Conservation (phyloP, 1,140 invertebrate species). For the Brachionus sp. region DNA sequence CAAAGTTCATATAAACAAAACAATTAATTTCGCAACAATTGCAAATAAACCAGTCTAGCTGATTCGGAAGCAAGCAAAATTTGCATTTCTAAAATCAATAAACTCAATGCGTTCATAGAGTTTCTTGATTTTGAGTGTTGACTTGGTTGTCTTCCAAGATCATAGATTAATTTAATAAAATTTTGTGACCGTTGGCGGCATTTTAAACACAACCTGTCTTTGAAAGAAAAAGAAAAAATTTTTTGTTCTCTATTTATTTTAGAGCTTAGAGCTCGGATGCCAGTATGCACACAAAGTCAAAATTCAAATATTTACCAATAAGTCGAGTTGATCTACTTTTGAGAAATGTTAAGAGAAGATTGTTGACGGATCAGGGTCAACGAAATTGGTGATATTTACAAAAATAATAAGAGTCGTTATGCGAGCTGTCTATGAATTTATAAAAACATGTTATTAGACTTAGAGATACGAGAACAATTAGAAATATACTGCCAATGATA, state of each 20-base stretch:
- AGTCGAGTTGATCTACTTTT: background rate
- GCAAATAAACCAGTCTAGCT: background rate
- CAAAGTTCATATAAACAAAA: background rate
- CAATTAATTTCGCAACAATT: background rate
- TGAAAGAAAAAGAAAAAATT: background rate
- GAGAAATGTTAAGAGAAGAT: background rate
- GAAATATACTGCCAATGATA: background rate
- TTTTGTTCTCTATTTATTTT: background rate
- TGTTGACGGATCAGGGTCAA: slow-evolving; percentile 4
- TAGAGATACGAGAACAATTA: background rate
- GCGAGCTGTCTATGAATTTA: slow-evolving; percentile 17
- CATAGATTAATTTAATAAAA: background rate
- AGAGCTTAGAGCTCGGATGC: background rate
- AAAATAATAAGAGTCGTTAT: slow-evolving; percentile 24
- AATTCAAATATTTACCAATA: background rate
- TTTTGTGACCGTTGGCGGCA: background rate
- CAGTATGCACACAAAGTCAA: background rate
- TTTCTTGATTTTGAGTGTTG: background rate
- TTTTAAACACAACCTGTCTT: background rate
- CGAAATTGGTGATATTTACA: slow-evolving; percentile 26
- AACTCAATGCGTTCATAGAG: background rate
- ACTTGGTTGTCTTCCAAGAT: background rate
- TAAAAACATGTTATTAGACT: slow-evolving; percentile 24
- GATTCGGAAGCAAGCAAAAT: background rate
- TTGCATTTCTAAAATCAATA: background rate